Conservation (phyloP, 1,140 invertebrate species). For the Drosophila littoralis region DNA sequence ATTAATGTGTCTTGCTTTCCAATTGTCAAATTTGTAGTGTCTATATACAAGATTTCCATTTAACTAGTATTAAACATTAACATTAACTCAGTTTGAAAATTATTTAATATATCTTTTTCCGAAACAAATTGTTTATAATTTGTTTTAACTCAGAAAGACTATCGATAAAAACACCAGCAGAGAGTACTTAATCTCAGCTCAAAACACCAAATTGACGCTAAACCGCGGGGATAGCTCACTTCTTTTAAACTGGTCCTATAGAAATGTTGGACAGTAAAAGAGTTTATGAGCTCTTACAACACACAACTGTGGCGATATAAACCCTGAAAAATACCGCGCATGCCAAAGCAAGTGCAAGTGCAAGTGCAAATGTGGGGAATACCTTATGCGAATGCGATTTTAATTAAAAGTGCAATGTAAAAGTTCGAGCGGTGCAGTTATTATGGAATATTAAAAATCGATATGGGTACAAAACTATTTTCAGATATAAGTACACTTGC, state of each 20-base stretch:
- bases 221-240: conserved; percentile 18
- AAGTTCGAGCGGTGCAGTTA: conserved; percentile 41
- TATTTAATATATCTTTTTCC: no score
- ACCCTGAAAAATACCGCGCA: conserved; percentile 43
- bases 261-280: conserved; percentile 1
- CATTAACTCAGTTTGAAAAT: no score
- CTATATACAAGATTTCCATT: no score
- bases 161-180: conserved; percentile 13
- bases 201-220: conserved; percentile 50
- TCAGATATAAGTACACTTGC: conserved; percentile 24
- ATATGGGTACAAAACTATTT: conserved; percentile 25
- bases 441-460: conserved; percentile 31
- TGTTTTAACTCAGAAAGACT: neutral
- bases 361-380: conserved; percentile 25
- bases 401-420: conserved; percentile 41
- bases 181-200: conserved; percentile 32
- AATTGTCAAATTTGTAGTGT: no score
- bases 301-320: conserved; percentile 54
- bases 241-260: conserved; percentile 4
- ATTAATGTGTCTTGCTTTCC: no score
- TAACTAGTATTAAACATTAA: no score
- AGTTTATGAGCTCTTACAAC: conserved; percentile 36
- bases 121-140: no score
- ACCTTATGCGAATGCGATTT: conserved; percentile 19
- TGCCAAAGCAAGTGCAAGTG: conserved; percentile 41